A percentile compares a stretch with the other conserved stretches of the same genome.
Evolutionary conservation across 92 coral and sea anemone genomes (phyloP).

Genomic region (Chrysogorgia sp.): DNA sequence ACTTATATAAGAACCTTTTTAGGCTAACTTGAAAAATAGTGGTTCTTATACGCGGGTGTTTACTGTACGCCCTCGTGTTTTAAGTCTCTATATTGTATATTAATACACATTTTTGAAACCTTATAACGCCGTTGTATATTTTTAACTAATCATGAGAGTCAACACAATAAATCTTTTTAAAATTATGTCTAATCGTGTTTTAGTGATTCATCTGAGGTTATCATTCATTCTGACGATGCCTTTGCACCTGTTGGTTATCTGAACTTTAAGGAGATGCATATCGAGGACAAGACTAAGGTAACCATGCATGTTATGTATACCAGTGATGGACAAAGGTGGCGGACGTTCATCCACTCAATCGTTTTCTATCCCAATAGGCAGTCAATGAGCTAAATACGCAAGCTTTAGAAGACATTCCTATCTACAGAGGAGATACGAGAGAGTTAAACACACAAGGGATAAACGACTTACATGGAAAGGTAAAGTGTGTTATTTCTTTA

Average conservation of each 20-base stretch:
- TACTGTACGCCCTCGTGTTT: too few relatives aligned
- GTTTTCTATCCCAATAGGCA: background rate
- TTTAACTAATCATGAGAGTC: too few relatives aligned
- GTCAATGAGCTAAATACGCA: background rate
- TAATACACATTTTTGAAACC: too few relatives aligned
- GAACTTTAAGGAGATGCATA: conserved; percentile 77
- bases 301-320: conserved; percentile 1
- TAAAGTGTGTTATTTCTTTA: background rate
- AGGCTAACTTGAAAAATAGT: too few relatives aligned
- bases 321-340: background rate
- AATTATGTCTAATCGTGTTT: too few relatives aligned
- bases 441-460: background rate
- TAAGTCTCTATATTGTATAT: too few relatives aligned
- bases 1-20: too few relatives aligned
- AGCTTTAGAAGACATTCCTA: background rate
- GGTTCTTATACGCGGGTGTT: too few relatives aligned
- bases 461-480: background rate
- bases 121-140: too few relatives aligned
- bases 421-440: background rate
- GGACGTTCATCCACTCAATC: too few relatives aligned
- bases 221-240: conserved; percentile 96
- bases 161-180: too few relatives aligned
- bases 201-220: conserved; percentile 84
- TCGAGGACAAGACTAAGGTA: conserved; percentile 80
- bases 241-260: conserved; percentile 96